Evolutionary conservation across 2,888 invertebrate species (phyloP), one percentile per base, ranked within the genome.

Genomic region (Stenoptilia bipunctidactyla): DNA sequence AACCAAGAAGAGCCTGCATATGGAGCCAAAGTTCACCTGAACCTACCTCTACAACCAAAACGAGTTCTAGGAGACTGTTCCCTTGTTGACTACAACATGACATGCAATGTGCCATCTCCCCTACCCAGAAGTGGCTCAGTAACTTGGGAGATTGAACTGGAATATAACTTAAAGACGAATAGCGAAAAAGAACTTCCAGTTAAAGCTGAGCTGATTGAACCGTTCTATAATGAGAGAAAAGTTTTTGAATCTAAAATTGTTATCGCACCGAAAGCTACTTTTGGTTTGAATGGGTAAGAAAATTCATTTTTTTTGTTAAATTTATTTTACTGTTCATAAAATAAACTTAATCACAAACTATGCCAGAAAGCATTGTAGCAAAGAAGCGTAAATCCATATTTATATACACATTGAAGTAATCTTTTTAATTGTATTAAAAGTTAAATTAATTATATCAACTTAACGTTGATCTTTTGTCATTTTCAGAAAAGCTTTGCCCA

Each of bases 1-100:
- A 79, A 83, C 39, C 56, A 50, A 39, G 71, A 66, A 40, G 83
- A 83, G 47, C 79, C 83, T n/a, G 77, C 77, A 0, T 80, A 72
- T 30, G 76, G 70, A 6, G 72, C 73, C 0, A 66, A 58, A 45
- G 63, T 79, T 0, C 54, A 64, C 5, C 48, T 83, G 1, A 51
- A 52, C 0, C 45, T 82, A 1, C 75, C 80, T 1, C 52, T 62
- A 14, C 53, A 57, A 13, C 75, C 75, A 0, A 65, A 64, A 43
- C 56, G 80, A 40, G 57, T 80, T 1, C 80, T 74, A 2, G 61
- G 58, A 12, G 62, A 59, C 2, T 83, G 82, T 41, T 58, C 61
- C 1, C 50, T 79, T 4, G 50, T 65, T 50, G 55, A 56, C 1
- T 40, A 65, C 0, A 58, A 59, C 8, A 62, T 82, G 47, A 66